Percentiles rank a stretch among this genome's conserved stretches.
Evolutionary conservation across 2,113 vertebrate genomes (phyloP).

Genomic region (Sterna hirundo): DNA sequence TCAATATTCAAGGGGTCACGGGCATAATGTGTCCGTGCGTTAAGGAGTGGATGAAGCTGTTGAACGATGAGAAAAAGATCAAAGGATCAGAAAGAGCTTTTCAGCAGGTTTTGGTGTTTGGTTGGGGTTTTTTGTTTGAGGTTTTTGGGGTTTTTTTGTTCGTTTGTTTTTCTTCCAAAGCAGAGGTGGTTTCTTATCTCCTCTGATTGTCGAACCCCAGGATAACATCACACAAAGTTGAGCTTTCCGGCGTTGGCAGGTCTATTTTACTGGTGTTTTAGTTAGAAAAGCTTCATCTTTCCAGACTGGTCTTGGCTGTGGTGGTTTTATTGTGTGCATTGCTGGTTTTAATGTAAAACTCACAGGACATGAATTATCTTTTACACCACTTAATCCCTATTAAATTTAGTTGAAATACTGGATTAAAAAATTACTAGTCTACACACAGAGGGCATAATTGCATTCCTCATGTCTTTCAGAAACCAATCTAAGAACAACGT

Average conservation of each 20-base stretch:
- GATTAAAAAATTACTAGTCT: background rate
- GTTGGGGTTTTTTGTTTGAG: background rate
- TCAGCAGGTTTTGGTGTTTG: too few relatives aligned
- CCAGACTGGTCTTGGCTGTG: accelerated
- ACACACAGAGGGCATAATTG: background rate
- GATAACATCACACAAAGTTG: background rate
- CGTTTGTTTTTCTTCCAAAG: background rate
- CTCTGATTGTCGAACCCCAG: background rate
- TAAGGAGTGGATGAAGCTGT: background rate
- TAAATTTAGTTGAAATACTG: background rate
- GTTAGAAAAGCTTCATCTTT: background rate
- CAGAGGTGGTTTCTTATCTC: background rate
- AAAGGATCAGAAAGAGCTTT: background rate
- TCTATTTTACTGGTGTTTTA: background rate
- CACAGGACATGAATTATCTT: background rate
- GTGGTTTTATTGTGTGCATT: accelerated
- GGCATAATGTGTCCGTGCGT: accelerated
- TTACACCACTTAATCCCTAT: background rate
- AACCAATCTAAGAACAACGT: background rate
- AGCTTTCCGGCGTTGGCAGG: background rate
- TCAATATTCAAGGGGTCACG: background rate
- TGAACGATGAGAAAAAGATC: background rate
- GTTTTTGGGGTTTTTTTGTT: background rate
- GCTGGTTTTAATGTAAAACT: background rate
- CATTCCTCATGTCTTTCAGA: background rate